phyloP scores from a whole-genome alignment of 2,888 invertebrate species.

The Drosophila macrospina region DNA sequence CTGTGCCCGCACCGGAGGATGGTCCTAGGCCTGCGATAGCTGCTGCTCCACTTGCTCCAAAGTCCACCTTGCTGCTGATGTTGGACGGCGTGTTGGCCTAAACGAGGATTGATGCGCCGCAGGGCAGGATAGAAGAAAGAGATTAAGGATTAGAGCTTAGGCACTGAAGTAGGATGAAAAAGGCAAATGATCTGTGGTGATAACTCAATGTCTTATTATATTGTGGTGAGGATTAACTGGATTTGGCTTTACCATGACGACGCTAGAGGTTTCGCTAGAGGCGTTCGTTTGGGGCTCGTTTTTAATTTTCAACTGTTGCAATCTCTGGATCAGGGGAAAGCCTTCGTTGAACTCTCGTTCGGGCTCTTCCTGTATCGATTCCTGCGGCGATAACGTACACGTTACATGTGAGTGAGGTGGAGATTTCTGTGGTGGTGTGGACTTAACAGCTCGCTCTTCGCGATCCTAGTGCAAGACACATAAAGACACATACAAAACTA shows the following conservation, averaged over 20 bases:
- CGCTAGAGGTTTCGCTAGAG: constrained; percentile 64
- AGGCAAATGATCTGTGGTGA: background rate
- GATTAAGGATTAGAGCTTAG: background rate
- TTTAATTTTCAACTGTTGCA: constrained; percentile 91
- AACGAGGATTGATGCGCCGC: background rate
- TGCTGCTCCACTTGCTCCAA: constrained; percentile 28
- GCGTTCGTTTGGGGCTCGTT: constrained; percentile 88
- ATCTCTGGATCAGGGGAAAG: constrained; percentile 91
- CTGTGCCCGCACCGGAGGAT: background rate
- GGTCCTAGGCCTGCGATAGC: background rate
- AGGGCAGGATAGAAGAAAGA: background rate
- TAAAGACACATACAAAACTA: constrained; percentile 85
- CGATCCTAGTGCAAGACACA: constrained; percentile 86
- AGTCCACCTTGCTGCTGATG: constrained; percentile 75
- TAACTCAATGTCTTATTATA: background rate
- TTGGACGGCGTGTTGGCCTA: constrained; percentile 63
- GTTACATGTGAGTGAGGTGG: constrained; percentile 88
- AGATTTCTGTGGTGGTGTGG: constrained; percentile 85
- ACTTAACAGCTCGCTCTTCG: constrained; percentile 86
- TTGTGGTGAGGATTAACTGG: constrained; percentile 10
- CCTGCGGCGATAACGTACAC: constrained; percentile 87
- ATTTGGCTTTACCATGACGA: constrained; percentile 76
- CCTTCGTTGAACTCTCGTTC: constrained; percentile 89
- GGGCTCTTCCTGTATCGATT: constrained; percentile 85
- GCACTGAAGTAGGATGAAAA: background rate